Conservation (phyloP, 1,140 invertebrate genomes). For the Drosophila obscura region DNA sequence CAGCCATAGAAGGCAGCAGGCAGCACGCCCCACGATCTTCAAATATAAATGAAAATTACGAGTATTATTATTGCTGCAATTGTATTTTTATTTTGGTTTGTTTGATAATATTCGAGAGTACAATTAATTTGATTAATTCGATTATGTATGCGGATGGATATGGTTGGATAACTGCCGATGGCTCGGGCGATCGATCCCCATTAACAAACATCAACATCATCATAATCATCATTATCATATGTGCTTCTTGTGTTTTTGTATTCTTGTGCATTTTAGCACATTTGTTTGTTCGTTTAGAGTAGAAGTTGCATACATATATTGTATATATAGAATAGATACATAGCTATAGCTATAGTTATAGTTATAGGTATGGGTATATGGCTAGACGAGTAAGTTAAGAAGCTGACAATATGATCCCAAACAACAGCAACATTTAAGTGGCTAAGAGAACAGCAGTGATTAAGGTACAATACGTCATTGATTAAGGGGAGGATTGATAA, state of each 20-base stretch:
- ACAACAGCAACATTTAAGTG: constrained; percentile 83
- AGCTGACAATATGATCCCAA: constrained; percentile 80
- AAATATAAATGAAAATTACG: no score
- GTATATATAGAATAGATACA: constrained; percentile 10
- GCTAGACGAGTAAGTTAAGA: constrained; percentile 33
- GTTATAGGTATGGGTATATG: background rate
- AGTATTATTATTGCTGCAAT: no score
- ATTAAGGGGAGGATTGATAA: no score
- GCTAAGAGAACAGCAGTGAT: constrained; percentile 40
- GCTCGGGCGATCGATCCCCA: constrained; percentile 32
- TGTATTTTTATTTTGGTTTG: no score
- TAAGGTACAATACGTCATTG: constrained; percentile 3
- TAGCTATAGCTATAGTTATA: constrained; percentile 10
- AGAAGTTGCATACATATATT: constrained; percentile 48
- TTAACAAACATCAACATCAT: constrained; percentile 6
- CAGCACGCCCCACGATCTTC: no score
- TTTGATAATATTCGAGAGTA: constrained; percentile 19
- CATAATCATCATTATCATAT: constrained; percentile 45
- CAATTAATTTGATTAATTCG: constrained; percentile 16
- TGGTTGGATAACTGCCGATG: constrained; percentile 33
- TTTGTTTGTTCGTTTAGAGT: background rate
- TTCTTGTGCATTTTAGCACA: constrained; percentile 25
- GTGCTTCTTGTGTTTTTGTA: constrained; percentile 79
- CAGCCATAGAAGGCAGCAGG: no score
- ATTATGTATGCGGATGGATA: constrained; percentile 16